Base-by-base conservation (phyloP, 2,113 vertebrate genomes). In the Scopus umbretta region DNA sequence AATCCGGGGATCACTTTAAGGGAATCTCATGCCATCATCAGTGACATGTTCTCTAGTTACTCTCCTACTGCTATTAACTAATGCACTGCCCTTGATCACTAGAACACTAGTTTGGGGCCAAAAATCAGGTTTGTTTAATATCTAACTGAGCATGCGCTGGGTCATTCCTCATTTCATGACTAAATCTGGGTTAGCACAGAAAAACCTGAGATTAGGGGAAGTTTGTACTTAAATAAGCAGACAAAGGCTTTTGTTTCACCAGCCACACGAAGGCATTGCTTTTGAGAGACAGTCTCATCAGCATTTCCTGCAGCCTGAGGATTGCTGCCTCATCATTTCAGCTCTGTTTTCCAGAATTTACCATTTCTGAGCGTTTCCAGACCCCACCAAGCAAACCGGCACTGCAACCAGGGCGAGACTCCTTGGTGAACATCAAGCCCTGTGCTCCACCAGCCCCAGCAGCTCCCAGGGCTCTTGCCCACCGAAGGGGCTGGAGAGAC, bases 1-100 rank as follows among this genome's bases (percentile, higher is more conserved):
- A 95, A 96, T 61, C 91, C 70, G 84, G 73, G 61, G 94, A 95
- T 96, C 94, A 49, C 92, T 96, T 91, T 81, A 94, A 96, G 80
- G 84, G 93, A 91, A 72, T 92, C 84, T 94, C 84, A 91, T 32
- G 80, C 73, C 89, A 81, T 40, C 86, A 65, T 12, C 86, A 49
- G 53, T 25, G 80, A 73, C 80, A 80, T 47, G 63, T 74, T 91
- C 91, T 75, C 80, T 12, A n/a, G 63, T 94, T 84, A 91, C 76
- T 72, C 73, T 79, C 83, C 80, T 34, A 23, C 86, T 25, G 76
- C 83, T 74, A 1, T 92, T 94, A 96, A 95, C 91, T 81, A 94
- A 80, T 40, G 68, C 87, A 53, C 73, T 85, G 81, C 66, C 61
- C 49, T 52, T 32, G 34, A 73, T 79, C 87, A 85, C 30, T 16